These are phyloP conservation scores for Tipula unca DNA, from an alignment of 2,888 invertebrate genomes.

Conservation along the genomic window DNA sequence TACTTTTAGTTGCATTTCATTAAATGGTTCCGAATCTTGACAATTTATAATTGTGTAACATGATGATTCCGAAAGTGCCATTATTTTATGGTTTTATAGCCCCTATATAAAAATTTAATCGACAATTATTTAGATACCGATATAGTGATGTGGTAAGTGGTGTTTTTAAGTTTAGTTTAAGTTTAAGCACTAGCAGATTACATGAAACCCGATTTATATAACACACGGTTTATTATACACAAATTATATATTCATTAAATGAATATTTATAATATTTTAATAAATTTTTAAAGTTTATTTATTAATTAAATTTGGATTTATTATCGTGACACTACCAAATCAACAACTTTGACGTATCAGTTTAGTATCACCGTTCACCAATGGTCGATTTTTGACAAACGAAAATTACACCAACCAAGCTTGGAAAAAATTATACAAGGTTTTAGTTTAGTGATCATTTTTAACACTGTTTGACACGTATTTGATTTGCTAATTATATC, in stretches of 20 bases:
- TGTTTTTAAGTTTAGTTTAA: not conserved
- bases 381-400: not conserved
- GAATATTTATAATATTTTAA: not conserved
- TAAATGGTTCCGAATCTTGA: too few species aligned
- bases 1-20: too few species aligned
- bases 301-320: not conserved
- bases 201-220: too few species aligned
- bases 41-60: too few species aligned
- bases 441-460: too few species aligned
- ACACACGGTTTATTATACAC: not conserved
- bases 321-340: not conserved
- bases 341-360: slow-evolving; percentile 17
- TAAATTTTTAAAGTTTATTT: not conserved
- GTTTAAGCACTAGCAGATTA: not conserved
- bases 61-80: slow-evolving; percentile 76
- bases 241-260: not conserved
- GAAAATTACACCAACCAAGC: not conserved
- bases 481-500: too few species aligned
- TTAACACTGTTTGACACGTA: too few species aligned
- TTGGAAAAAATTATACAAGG: too few species aligned
- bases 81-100: slow-evolving; percentile 33
- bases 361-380: too few species aligned
- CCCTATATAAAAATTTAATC: not conserved
- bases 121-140: not conserved
- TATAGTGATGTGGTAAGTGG: too few species aligned